Conservation (phyloP, 1,140 invertebrate species). For the Bombus confusus region DNA sequence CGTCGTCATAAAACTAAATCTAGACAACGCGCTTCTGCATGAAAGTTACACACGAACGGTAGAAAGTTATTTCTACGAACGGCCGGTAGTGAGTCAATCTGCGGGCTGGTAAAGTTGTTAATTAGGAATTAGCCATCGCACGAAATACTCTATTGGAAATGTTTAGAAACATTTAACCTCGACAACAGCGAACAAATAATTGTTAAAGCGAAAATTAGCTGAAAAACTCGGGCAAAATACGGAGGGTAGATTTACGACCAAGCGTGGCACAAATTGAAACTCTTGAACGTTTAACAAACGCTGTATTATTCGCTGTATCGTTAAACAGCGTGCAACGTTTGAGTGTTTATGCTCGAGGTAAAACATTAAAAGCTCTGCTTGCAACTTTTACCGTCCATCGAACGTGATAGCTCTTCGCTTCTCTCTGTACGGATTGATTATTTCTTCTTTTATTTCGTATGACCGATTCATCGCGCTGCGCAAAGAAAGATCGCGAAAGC, state of each 20-base stretch:
- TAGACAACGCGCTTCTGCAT: neutral
- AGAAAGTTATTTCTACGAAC: slow-evolving; percentile 6
- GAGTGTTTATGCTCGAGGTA: neutral
- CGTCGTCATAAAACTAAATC: neutral
- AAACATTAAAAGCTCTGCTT: neutral
- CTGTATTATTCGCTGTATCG: neutral
- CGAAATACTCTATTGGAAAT: neutral
- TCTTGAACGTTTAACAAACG: neutral
- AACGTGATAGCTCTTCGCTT: neutral
- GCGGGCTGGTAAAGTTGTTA: neutral
- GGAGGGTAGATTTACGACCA: neutral
- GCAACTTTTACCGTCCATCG: neutral
- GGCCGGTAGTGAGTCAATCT: neutral
- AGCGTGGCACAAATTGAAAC: neutral
- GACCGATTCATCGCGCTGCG: no score
- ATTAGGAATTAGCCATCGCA: neutral
- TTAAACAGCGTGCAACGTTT: neutral
- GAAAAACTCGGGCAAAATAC: neutral
- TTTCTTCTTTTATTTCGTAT: neutral
- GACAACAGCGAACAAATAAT: neutral
- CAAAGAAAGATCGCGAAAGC: no score
- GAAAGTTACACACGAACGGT: neutral
- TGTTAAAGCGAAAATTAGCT: neutral
- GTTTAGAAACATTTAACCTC: neutral
- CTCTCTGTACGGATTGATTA: neutral